Percentiles rank a stretch among this genome's conserved stretches.
phyloP scores from a whole-genome alignment of 2,797 vertebrate genomes.

The Epinephelus awoara region DNA sequence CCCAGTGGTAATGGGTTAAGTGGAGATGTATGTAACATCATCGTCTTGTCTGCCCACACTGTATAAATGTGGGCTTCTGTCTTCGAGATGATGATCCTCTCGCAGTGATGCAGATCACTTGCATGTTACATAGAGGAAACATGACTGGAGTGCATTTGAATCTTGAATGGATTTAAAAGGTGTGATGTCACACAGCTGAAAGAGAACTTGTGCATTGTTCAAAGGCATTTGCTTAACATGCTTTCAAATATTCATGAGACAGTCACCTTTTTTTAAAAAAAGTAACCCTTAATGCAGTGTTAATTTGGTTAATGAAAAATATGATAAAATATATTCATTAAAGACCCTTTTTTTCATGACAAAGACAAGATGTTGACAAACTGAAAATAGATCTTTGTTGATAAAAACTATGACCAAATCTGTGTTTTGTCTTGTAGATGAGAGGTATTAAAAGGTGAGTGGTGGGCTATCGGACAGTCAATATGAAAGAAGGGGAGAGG shows the following conservation, averaged over 20 bases:
- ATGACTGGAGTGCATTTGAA: conserved; percentile 22
- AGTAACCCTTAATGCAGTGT: neutral
- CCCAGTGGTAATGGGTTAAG: conserved; percentile 32
- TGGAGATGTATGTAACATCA: conserved; percentile 57
- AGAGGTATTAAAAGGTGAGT: too few relatives aligned
- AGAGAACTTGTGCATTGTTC: neutral
- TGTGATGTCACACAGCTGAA: neutral
- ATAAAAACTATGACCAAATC: too few relatives aligned
- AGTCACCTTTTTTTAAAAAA: neutral
- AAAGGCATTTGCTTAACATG: conserved; percentile 23
- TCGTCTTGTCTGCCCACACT: conserved; percentile 25
- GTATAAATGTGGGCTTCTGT: conserved; percentile 19
- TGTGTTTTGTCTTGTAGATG: too few relatives aligned
- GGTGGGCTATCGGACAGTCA: too few relatives aligned
- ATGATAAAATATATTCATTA: too few relatives aligned
- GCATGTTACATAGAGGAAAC: conserved; percentile 7
- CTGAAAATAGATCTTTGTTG: too few relatives aligned
- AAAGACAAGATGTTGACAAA: too few relatives aligned
- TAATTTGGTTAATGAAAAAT: too few relatives aligned
- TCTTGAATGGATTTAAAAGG: conserved; percentile 26
- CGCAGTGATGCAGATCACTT: conserved; percentile 5
- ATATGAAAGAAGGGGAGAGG: too few relatives aligned
- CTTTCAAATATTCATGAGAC: conserved; percentile 9
- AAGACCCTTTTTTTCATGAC: too few relatives aligned
- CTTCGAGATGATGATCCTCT: conserved; percentile 10